Evolutionary conservation across 2,113 vertebrate genomes (phyloP).

Genomic region (Pelecanoides urinatrix): DNA sequence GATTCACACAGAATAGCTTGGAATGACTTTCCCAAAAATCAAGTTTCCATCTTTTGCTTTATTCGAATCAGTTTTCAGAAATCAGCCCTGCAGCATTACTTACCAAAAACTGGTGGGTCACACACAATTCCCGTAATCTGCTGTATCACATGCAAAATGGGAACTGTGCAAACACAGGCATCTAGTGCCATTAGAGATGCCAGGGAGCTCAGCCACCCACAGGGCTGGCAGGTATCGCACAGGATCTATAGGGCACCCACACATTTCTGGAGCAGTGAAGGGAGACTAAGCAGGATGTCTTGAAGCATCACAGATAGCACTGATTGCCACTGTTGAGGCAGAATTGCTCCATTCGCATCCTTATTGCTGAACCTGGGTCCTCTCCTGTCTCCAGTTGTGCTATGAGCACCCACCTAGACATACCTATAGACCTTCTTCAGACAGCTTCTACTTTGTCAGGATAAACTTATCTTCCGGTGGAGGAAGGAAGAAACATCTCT

Average conservation of each 20-base stretch:
- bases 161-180: neutral
- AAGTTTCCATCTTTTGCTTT: neutral
- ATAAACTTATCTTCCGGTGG: neutral
- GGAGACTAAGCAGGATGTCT: neutral
- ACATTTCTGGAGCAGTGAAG: neutral
- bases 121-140: neutral
- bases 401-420: neutral
- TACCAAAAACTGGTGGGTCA: neutral
- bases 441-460: neutral
- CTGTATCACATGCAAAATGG: neutral
- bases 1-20: neutral
- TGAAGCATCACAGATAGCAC: neutral
- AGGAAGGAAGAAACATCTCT: neutral
- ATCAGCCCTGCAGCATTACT: neutral
- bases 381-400: neutral
- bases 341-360: neutral
- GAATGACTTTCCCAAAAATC: neutral
- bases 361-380: neutral
- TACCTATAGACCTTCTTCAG: neutral
- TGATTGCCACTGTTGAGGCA: neutral
- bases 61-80: neutral
- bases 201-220: neutral
- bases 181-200: neutral
- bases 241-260: neutral
- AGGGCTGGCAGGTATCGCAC: neutral